A percentile compares a stretch with the other conserved stretches of the same genome.
Conservation (phyloP, 2,113 vertebrate species). For the Macrotus californicus region DNA sequence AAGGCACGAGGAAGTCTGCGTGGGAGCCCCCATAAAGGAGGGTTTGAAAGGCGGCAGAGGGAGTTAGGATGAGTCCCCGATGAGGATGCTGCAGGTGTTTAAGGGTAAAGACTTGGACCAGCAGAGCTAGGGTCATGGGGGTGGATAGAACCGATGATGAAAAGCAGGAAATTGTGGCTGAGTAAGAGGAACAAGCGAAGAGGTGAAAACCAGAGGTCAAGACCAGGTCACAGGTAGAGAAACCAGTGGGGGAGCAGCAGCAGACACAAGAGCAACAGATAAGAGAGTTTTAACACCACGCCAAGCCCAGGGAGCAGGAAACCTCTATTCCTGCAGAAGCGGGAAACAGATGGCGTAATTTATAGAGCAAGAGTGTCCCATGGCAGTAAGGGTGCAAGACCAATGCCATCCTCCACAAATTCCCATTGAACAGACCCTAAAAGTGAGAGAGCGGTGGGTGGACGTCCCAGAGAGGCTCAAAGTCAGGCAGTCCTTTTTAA, state of each 20-base stretch:
- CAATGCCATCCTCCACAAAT: not conserved
- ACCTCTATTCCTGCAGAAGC: not conserved
- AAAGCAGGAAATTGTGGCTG: not conserved
- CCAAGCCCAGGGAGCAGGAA: not conserved
- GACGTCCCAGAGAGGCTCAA: not conserved
- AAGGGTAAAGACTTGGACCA: not conserved
- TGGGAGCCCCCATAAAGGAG: not conserved
- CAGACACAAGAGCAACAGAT: not conserved
- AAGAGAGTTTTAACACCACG: not conserved
- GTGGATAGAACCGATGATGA: not conserved
- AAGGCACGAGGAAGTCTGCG: not conserved
- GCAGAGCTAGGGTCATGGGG: not conserved
- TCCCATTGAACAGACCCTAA: not conserved
- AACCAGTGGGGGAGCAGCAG: not conserved
- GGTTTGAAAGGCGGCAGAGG: not conserved
- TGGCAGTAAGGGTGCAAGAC: not conserved
- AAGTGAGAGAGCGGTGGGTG: too few relatives aligned
- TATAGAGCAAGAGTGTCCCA: not conserved
- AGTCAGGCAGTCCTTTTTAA: not conserved
- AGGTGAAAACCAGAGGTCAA: constrained; percentile 19
- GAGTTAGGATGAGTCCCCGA: not conserved
- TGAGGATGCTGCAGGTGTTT: not conserved
- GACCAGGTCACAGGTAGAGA: not conserved
- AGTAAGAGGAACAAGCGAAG: not conserved
- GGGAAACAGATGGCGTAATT: constrained; percentile 28